Base-by-base conservation (phyloP, 2,113 vertebrate genomes). In the Zeus faber region DNA sequence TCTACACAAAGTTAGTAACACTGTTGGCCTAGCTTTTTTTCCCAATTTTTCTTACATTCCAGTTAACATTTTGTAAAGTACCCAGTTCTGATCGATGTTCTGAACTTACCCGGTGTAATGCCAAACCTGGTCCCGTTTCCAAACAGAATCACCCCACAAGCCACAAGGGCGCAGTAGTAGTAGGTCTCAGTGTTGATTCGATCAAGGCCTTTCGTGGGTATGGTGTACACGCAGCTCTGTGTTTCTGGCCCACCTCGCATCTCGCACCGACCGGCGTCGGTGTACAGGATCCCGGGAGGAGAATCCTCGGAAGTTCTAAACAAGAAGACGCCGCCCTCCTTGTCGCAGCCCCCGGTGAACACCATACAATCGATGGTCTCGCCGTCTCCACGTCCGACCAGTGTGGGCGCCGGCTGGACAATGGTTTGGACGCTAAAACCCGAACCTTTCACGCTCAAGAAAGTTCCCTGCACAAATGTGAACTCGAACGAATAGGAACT, bases 391-490 rank as follows among this genome's bases (percentile, higher is more conserved):
- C 17, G 11, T 4, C 24, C 9, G 20, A 14, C 11, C n/a, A n/a
- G n/a, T n/a, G n/a, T n/a, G 24, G 17, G 8, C 44, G 20, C 23
- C 20, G 14, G 47, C 13, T 52, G 41, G 9, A 65, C 26, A 46
- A 58, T 4, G n/a, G 33, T 2, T 23, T 48, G 26, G 17, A 5
- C 39, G 16, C 24, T 43, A 17, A 25, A 41, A 21, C 55, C 16
- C 11, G 57, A 35, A 55, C 49, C 50, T 25, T 63, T 56, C 5
- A 72, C 58, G 17, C 9, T 58, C 47, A 85, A 20, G 48, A 55
- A n/a, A 2, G 52, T 39, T 2, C 67, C 67, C 3, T 59, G 26
- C 1, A 22, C 46, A 59, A 82, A 81, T 8, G 10, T 29, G 10
- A 74, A 18, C 1, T 16, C 51, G 2, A 20, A 74, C n/a, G 40